Evolutionary conservation across 2,888 invertebrate genomes (phyloP).

Genomic region (Diloba caeruleocephala): DNA sequence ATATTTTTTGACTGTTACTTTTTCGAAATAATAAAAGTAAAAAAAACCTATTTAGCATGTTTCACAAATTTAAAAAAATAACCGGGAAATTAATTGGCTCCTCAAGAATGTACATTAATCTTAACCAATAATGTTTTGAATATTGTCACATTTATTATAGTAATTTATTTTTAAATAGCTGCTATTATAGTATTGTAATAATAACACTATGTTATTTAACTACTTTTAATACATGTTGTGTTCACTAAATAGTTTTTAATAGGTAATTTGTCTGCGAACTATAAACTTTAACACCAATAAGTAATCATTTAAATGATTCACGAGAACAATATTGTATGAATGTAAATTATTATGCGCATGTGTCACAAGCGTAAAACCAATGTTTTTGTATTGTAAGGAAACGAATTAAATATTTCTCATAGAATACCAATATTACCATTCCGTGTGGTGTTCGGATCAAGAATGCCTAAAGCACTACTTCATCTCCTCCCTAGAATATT

Average conservation of each 20-base stretch:
- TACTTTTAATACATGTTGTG: conserved; percentile 44
- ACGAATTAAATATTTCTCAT: too few relatives aligned
- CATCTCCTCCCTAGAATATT: too few relatives aligned
- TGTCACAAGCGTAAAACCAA: not conserved
- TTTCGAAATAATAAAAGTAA: too few relatives aligned
- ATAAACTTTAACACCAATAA: conserved; percentile 36
- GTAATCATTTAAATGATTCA: conserved; percentile 49
- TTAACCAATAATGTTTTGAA: conserved; percentile 57
- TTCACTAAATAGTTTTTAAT: conserved; percentile 53
- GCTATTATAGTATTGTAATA: conserved; percentile 42
- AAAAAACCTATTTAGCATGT: conserved; percentile 7
- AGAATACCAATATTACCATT: too few relatives aligned
- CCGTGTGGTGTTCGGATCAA: too few relatives aligned
- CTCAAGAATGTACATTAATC: conserved; percentile 51
- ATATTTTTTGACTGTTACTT: too few relatives aligned
- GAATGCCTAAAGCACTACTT: too few relatives aligned
- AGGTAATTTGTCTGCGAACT: conserved; percentile 45
- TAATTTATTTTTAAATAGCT: conserved; percentile 50
- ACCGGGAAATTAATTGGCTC: conserved; percentile 47
- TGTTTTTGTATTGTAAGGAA: not conserved
- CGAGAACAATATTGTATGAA: conserved; percentile 24
- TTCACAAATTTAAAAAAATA: conserved; percentile 51
- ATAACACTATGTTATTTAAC: conserved; percentile 44
- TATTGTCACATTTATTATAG: conserved; percentile 58
- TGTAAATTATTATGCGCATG: conserved; percentile 1